A percentile compares a stretch with the other conserved stretches of the same genome.
Conservation (phyloP, 35 echinoderm and acorn worm genomes). For the Heliocidaris tuberculata region DNA sequence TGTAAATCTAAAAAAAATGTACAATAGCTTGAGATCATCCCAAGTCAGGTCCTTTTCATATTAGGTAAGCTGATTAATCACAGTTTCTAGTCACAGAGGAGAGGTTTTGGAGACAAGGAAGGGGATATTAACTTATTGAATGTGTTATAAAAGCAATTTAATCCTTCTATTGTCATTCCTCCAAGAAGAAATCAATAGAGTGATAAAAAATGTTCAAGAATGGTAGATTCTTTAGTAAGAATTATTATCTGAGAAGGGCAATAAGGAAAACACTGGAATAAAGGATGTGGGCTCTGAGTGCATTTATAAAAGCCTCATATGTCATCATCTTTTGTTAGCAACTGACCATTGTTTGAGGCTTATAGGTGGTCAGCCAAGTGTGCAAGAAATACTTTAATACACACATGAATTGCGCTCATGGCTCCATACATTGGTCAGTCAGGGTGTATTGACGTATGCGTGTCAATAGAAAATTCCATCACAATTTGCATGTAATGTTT, state of each 20-base stretch:
- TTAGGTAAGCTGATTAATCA: background rate
- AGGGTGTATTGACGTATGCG: background rate
- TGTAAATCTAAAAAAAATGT: background rate
- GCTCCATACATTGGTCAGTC: background rate
- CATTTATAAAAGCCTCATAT: background rate
- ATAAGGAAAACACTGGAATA: background rate
- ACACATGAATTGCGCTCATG: background rate
- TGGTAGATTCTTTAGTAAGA: background rate
- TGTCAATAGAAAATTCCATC: constrained; percentile 17
- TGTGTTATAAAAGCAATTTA: background rate
- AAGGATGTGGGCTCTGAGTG: background rate
- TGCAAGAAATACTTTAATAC: background rate
- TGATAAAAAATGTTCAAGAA: background rate
- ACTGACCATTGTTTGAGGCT: background rate
- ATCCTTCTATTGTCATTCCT: background rate
- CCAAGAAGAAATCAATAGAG: background rate
- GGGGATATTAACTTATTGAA: background rate
- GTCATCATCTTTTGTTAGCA: background rate
- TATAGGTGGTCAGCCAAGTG: background rate
- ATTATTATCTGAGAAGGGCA: background rate
- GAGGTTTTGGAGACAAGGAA: background rate
- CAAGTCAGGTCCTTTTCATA: background rate
- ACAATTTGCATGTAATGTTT: constrained; percentile 12
- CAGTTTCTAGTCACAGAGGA: background rate
- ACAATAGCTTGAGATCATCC: background rate